Conservation (phyloP, 1,140 invertebrate genomes). For the Subanguina moxae region DNA sequence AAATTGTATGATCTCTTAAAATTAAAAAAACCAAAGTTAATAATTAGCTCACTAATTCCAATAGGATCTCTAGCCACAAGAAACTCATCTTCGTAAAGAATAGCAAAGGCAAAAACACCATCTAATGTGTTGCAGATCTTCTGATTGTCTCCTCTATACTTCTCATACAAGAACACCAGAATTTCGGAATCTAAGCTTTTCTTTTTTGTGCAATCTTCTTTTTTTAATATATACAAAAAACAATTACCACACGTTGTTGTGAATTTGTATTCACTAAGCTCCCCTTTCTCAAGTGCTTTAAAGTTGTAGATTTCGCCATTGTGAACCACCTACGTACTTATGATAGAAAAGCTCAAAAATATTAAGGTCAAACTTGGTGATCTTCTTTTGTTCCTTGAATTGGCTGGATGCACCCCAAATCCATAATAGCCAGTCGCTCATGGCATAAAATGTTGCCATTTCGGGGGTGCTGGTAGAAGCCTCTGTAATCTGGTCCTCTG, state of each 20-base stretch:
- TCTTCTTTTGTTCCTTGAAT: constrained; percentile 37
- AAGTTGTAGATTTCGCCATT: constrained; percentile 59
- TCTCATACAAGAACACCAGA: constrained; percentile 55
- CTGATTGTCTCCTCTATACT: constrained; percentile 25
- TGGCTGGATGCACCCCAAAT: constrained; percentile 49
- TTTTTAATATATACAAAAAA: constrained; percentile 34
- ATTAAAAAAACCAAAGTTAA: too few relatives aligned
- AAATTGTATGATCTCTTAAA: too few relatives aligned
- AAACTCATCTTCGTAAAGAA: constrained; percentile 55
- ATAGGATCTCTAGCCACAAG: constrained; percentile 55
- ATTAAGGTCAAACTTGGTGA: constrained; percentile 45
- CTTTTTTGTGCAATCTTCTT: neutral
- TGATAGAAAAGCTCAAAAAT: neutral
- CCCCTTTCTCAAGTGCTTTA: constrained; percentile 34
- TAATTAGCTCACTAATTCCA: constrained; percentile 27
- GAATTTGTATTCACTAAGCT: constrained; percentile 33
- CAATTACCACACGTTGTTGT: constrained; percentile 39
- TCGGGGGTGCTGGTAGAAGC: constrained; percentile 46
- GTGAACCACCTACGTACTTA: constrained; percentile 53
- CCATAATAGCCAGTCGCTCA: constrained; percentile 57
- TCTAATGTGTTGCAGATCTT: constrained; percentile 51
- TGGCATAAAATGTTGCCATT: constrained; percentile 57
- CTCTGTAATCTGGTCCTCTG: constrained; percentile 51
- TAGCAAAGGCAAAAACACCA: constrained; percentile 56
- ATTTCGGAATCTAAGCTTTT: constrained; percentile 19